Percentiles rank a stretch among this genome's conserved stretches.
Conservation (phyloP, 2,888 invertebrate species). For the Philereme transversata region DNA sequence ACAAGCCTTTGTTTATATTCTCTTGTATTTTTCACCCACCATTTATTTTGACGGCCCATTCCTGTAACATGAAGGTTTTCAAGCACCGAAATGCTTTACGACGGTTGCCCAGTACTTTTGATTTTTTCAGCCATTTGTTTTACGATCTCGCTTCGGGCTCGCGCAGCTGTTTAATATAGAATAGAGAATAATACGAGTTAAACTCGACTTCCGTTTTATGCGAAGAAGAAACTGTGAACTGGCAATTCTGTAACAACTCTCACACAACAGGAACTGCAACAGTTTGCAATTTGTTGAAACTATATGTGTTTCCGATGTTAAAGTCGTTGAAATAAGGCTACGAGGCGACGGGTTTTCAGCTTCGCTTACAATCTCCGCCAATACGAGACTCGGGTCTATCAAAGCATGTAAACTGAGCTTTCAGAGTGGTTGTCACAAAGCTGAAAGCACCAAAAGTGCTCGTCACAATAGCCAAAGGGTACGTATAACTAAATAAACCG, state of each 20-base stretch:
- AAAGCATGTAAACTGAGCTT: constrained; percentile 46
- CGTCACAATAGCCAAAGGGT: constrained; percentile 49
- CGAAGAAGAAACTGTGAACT: constrained; percentile 33
- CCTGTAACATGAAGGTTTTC: constrained; percentile 65
- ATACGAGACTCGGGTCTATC: constrained; percentile 34
- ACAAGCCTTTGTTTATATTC: constrained; percentile 80
- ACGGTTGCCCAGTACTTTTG: constrained; percentile 49
- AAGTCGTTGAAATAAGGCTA: constrained; percentile 34
- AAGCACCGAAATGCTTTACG: constrained; percentile 61
- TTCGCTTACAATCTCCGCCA: constrained; percentile 29
- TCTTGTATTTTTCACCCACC: constrained; percentile 75
- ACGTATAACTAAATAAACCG: constrained; percentile 57
- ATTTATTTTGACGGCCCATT: constrained; percentile 76
- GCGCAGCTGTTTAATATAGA: constrained; percentile 35
- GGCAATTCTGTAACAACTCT: constrained; percentile 34
- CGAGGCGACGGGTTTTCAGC: constrained; percentile 26
- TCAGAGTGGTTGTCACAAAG: constrained; percentile 53
- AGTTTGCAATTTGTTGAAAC: constrained; percentile 36
- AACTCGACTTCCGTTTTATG: constrained; percentile 30
- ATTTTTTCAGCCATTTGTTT: constrained; percentile 59
- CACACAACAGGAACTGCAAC: constrained; percentile 37
- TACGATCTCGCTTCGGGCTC: constrained; percentile 34
- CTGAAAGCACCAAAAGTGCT: constrained; percentile 57
- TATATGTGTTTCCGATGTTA: constrained; percentile 38
- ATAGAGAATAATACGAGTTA: constrained; percentile 34